Evolutionary conservation across 2,113 vertebrate species (phyloP).

Genomic region (Sturnus vulgaris): DNA sequence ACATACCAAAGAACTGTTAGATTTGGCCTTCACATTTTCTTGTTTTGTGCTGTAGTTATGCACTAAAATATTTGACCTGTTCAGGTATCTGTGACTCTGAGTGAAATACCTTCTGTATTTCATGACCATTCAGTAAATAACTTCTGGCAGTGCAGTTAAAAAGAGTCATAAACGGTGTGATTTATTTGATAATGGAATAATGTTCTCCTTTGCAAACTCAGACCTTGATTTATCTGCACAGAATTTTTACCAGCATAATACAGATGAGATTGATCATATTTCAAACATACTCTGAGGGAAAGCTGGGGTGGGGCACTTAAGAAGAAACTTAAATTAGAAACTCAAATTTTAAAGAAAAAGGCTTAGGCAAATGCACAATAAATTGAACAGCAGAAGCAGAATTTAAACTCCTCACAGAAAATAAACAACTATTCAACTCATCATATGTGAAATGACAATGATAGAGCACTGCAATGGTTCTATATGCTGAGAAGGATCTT

Average conservation of each 20-base stretch:
- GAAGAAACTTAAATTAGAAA: not conserved
- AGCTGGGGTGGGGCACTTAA: not conserved
- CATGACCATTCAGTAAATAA: slow-evolving; percentile 47
- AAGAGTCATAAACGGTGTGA: slow-evolving; percentile 47
- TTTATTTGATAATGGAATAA: slow-evolving; percentile 57
- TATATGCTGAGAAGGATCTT: not conserved
- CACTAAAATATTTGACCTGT: slow-evolving; percentile 13
- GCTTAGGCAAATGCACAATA: not conserved
- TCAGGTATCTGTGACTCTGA: not conserved
- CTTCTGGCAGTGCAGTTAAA: slow-evolving; percentile 37
- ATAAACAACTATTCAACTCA: not conserved
- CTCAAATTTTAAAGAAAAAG: not conserved
- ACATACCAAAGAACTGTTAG: not conserved
- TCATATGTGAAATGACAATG: not conserved
- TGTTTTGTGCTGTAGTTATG: not conserved
- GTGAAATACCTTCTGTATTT: slow-evolving; percentile 46
- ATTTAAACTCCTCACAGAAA: not conserved
- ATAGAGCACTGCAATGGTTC: not conserved
- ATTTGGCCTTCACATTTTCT: not conserved
- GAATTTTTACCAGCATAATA: slow-evolving; percentile 14
- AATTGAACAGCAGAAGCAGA: not conserved
- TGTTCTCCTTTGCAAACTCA: slow-evolving; percentile 25
- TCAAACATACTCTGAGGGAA: not conserved
- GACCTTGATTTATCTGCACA: slow-evolving; percentile 35
- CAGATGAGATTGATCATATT: not conserved